Percentiles rank a stretch among this genome's conserved stretches.
Evolutionary conservation across 2,888 invertebrate species (phyloP).

Genomic region (Melanophora roralis): DNA sequence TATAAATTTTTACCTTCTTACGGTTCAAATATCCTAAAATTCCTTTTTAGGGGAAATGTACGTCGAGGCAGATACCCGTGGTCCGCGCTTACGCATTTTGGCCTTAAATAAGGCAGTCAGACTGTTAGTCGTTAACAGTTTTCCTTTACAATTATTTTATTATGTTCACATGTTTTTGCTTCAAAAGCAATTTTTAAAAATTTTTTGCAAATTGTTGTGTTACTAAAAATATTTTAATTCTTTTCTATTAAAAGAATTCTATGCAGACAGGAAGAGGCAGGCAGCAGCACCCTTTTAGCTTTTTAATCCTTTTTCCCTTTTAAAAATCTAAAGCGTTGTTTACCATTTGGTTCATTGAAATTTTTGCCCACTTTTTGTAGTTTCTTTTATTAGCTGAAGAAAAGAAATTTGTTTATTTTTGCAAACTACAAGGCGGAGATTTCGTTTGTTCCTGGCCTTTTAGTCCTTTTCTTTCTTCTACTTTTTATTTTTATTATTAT

Average conservation of each 20-base stretch:
- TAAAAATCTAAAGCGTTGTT: neutral
- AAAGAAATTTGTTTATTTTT: conserved; percentile 49
- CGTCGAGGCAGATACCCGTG: no score
- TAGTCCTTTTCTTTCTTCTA: conserved; percentile 1
- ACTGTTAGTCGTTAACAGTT: no score
- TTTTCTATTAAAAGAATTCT: neutral
- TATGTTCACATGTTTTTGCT: neutral
- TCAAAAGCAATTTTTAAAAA: neutral
- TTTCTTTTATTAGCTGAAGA: conserved; percentile 26
- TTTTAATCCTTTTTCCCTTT: conserved; percentile 25
- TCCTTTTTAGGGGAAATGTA: no score
- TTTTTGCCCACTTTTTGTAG: neutral
- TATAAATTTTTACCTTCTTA: no score
- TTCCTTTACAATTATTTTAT: no score
- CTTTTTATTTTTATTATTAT: conserved; percentile 11
- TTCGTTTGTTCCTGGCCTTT: conserved; percentile 31
- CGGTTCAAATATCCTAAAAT: no score
- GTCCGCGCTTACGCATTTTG: no score
- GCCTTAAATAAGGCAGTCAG: no score
- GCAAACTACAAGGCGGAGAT: conserved; percentile 39
- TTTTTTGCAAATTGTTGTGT: neutral
- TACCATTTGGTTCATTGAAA: conserved; percentile 35
- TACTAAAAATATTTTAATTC: neutral
- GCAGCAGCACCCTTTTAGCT: conserved; percentile 2
- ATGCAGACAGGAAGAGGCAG: neutral